phyloP scores from a whole-genome alignment of 2,113 vertebrate species.

The Petaurus breviceps region DNA sequence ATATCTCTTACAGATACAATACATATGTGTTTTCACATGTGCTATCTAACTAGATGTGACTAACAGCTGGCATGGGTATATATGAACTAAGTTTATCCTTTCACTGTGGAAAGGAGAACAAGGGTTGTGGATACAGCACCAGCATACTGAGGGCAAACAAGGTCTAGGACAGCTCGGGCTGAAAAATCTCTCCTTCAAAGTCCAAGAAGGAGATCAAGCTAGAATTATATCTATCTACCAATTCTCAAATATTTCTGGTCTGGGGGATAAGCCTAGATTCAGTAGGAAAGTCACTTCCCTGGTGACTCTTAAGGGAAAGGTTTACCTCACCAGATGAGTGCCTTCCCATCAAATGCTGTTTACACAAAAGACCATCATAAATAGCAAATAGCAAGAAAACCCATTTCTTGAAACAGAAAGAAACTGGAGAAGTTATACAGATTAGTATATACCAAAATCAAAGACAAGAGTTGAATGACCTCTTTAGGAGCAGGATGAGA shows the following conservation, averaged over 20 bases:
- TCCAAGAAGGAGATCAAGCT: background rate
- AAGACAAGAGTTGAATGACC: background rate
- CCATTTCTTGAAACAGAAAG: background rate
- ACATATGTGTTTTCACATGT: background rate
- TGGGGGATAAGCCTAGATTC: background rate
- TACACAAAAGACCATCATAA: background rate
- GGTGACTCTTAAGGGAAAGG: background rate
- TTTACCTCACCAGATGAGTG: background rate
- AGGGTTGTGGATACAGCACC: background rate
- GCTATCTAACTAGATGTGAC: background rate
- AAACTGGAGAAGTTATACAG: background rate
- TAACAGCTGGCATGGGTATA: background rate
- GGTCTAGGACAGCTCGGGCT: background rate
- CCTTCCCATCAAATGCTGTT: background rate
- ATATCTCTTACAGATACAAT: background rate
- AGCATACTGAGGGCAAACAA: background rate
- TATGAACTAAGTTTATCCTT: background rate
- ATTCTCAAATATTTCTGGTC: background rate
- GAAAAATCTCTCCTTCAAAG: background rate
- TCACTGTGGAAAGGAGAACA: background rate
- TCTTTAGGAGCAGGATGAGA: background rate
- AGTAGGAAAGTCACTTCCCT: background rate
- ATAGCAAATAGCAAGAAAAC: background rate
- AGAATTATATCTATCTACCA: background rate
- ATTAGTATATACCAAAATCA: background rate